Conservation (phyloP, 2,888 invertebrate genomes). For the Coelogynopora nodosa region DNA sequence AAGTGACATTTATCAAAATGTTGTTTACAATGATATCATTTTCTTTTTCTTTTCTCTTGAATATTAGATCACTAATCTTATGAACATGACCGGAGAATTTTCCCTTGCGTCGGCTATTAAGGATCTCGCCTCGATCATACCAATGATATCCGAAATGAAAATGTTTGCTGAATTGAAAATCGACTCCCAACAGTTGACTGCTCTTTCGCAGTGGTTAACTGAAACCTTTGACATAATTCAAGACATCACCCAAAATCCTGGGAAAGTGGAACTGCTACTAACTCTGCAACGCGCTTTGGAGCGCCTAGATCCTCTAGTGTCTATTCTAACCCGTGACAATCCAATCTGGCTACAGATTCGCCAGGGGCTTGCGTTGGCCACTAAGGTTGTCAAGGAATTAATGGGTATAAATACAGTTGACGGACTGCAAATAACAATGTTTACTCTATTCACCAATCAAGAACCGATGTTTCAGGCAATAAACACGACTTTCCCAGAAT, state of each 20-base stretch:
- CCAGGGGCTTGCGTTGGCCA: neutral
- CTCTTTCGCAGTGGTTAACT: neutral
- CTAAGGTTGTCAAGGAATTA: neutral
- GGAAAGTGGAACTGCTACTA: neutral
- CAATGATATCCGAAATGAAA: neutral
- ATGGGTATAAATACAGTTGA: no score
- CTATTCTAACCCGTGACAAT: neutral
- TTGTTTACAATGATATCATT: no score
- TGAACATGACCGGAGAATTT: neutral
- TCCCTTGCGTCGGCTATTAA: neutral
- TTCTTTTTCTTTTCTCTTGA: no score
- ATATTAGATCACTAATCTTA: neutral
- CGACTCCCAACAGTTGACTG: neutral
- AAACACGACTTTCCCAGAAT: neutral
- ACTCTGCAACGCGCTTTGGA: neutral
- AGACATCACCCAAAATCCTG: neutral
- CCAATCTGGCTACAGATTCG: neutral
- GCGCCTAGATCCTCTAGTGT: neutral
- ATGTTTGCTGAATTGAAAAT: neutral
- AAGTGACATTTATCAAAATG: no score
- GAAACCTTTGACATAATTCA: neutral
- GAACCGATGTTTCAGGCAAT: neutral
- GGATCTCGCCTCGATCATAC: neutral
- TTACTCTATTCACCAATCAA: neutral
- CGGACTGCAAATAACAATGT: neutral